Evolutionary conservation across 2,797 vertebrate genomes (phyloP).

Genomic region (Gymnodraco acuticeps): DNA sequence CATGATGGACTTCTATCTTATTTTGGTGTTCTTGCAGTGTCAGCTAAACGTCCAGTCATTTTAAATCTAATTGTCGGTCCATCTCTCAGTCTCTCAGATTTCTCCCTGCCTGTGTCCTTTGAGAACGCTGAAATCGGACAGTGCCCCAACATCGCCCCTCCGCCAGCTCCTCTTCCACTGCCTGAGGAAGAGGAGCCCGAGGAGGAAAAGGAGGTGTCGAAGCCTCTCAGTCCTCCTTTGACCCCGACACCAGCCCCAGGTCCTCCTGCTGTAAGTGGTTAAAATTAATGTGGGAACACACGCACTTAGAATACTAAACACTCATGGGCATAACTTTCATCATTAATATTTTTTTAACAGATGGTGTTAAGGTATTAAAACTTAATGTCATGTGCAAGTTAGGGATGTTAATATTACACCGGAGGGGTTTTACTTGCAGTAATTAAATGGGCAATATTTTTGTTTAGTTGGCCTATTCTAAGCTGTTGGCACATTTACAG

Average conservation of each 20-base stretch:
- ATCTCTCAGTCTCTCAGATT: conserved; percentile 93
- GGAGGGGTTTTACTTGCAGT: not conserved
- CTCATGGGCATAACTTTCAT: not conserved
- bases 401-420: conserved; percentile 1
- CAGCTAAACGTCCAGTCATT: not conserved
- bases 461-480: not conserved
- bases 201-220: conserved; percentile 42
- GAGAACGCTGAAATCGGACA: conserved; percentile 96
- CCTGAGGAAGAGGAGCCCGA: conserved; percentile 60
- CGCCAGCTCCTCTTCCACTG: conserved; percentile 50
- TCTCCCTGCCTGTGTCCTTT: conserved; percentile 91
- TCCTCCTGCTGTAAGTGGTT: conserved; percentile 57
- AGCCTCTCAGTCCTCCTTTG: conserved; percentile 16
- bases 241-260: conserved; percentile 38
- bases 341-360: not conserved
- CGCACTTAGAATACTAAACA: too few relatives aligned
- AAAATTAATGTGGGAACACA: conserved; percentile 4
- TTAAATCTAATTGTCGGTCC: conserved; percentile 19
- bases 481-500: not conserved
- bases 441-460: not conserved
- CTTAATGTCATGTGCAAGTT: not conserved
- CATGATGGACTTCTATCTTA: not conserved
- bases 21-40: not conserved
- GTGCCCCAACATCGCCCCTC: conserved; percentile 85
- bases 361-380: not conserved